A percentile compares a stretch with the other conserved stretches of the same genome.
Evolutionary conservation across 1,140 invertebrate genomes (phyloP).

Genomic region (Euglossa dilemma): DNA sequence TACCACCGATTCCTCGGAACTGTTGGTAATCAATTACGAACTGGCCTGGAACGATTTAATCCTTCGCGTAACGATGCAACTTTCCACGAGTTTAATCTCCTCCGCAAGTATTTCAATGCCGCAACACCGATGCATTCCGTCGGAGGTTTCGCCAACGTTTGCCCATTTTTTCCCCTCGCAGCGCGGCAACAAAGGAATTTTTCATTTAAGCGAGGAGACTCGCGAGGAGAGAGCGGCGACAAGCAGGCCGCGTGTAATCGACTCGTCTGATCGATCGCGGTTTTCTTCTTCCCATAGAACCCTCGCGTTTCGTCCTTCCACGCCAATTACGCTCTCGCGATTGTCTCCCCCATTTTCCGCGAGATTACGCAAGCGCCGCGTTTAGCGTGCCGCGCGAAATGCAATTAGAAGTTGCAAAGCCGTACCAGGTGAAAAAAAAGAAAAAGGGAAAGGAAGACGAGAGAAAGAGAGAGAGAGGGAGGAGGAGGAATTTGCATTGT

Average conservation of each 20-base stretch:
- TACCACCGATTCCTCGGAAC: conserved; percentile 8
- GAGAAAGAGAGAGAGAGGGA: too few relatives aligned
- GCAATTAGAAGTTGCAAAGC: conserved; percentile 7
- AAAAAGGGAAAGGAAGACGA: too few relatives aligned
- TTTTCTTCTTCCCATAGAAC: neutral
- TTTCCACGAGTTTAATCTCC: conserved; percentile 15
- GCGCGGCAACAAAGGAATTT: neutral
- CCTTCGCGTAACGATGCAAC: neutral
- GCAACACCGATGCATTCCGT: neutral
- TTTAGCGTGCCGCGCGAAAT: conserved; percentile 32
- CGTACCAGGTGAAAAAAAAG: neutral
- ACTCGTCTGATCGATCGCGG: neutral
- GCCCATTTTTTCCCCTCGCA: neutral
- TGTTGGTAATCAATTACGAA: conserved; percentile 53
- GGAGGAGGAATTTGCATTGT: neutral
- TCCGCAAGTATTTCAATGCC: neutral
- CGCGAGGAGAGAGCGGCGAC: neutral
- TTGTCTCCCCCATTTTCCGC: conserved; percentile 11
- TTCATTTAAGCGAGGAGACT: neutral
- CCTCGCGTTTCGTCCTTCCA: neutral
- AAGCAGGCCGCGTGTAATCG: neutral
- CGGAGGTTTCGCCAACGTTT: neutral
- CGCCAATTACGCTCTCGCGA: conserved; percentile 30
- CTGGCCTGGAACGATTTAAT: conserved; percentile 10
- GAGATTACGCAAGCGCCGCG: conserved; percentile 10